These are phyloP conservation scores for Euplagia quadripunctaria DNA, from an alignment of 2,888 invertebrate species.

Conservation along the genomic window DNA sequence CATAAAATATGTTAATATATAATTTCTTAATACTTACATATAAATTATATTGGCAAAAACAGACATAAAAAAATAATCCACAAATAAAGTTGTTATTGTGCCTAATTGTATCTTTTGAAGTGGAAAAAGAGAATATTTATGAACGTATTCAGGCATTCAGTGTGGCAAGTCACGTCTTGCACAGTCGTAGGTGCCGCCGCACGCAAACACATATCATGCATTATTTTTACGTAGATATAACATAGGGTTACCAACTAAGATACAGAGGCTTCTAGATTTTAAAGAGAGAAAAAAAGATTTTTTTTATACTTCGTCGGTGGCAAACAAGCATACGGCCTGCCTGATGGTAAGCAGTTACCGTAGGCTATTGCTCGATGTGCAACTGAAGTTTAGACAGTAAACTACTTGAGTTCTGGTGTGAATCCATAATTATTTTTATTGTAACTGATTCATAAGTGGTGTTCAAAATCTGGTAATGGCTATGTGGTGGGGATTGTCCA, in stretches of 20 bases:
- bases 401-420: background rate
- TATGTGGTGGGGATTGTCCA: no score
- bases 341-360: no score
- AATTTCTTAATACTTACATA: no score
- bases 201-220: slow-evolving; percentile 26
- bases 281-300: background rate
- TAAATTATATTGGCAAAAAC: background rate
- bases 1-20: background rate
- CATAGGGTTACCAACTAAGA: background rate
- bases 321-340: no score
- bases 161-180: slow-evolving; percentile 29
- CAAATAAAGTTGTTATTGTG: background rate
- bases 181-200: slow-evolving; percentile 12
- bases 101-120: slow-evolving; percentile 21
- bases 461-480: no score
- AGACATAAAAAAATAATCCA: background rate
- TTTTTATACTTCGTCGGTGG: no score
- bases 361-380: no score
- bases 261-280: background rate
- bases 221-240: slow-evolving; percentile 20
- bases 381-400: background rate
- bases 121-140: slow-evolving; percentile 32
- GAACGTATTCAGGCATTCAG: slow-evolving; percentile 20
- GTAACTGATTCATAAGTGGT: no score
- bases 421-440: background rate